Percentiles rank a stretch among this genome's conserved stretches.
Evolutionary conservation across 2,797 vertebrate species (phyloP).

Genomic region (Myotis daubentonii): DNA sequence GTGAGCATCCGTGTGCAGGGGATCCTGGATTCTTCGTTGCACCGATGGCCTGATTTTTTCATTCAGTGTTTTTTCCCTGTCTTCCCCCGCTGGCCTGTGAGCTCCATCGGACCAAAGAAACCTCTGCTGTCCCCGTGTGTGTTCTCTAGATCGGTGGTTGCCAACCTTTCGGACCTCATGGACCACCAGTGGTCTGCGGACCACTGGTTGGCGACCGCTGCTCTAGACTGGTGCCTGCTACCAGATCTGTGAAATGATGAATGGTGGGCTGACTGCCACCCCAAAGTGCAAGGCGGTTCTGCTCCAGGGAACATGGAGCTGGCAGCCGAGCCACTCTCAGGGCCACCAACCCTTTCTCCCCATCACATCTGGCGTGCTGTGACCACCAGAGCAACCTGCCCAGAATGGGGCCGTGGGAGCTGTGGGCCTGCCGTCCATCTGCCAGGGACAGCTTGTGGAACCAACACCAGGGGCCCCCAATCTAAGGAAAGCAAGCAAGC

Average conservation of each 20-base stretch:
- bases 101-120: neutral
- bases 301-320: neutral
- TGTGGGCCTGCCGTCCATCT: constrained; percentile 26
- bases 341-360: neutral
- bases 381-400: constrained; percentile 31
- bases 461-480: neutral
- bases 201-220: too few species aligned
- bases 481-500: constrained; percentile 36
- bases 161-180: too few species aligned
- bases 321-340: neutral
- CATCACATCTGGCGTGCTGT: constrained; percentile 35
- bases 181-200: too few species aligned
- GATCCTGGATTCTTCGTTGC: neutral
- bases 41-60: neutral
- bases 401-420: constrained; percentile 2
- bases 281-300: accelerated
- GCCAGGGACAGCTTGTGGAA: constrained; percentile 51
- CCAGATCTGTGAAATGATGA: neutral
- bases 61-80: neutral
- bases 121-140: neutral
- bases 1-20: accelerated
- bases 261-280: neutral
- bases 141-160: neutral
- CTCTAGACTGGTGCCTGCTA: neutral
- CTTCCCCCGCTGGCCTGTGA: neutral